These are phyloP conservation scores for Papilio gigon DNA, from an alignment of 2,888 invertebrate genomes.

Conservation along the genomic window DNA sequence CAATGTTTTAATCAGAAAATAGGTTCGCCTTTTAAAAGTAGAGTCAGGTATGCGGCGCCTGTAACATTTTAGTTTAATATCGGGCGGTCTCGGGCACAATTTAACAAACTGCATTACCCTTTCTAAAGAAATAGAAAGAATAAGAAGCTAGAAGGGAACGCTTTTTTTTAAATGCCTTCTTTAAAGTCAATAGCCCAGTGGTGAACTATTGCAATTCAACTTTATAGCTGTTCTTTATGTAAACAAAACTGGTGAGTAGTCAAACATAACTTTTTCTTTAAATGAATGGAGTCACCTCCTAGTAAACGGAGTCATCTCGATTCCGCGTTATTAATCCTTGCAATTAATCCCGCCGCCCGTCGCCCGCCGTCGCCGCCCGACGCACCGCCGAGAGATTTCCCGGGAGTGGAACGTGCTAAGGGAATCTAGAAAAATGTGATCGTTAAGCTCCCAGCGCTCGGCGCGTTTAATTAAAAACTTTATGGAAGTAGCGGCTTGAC, in stretches of 20 bases:
- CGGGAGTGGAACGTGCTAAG: slow-evolving; percentile 63
- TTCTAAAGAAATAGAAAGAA: no score
- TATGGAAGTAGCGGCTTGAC: slow-evolving; percentile 65
- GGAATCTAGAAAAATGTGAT: slow-evolving; percentile 76
- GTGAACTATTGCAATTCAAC: slow-evolving; percentile 17
- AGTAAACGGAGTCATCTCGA: slow-evolving; percentile 56
- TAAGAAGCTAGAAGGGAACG: slow-evolving; percentile 36
- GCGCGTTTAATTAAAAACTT: slow-evolving; percentile 78
- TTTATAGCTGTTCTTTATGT: background rate
- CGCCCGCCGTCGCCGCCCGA: slow-evolving; percentile 55
- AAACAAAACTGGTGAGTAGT: slow-evolving; percentile 48
- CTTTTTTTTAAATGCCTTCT: no score
- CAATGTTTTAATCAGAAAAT: slow-evolving; percentile 23
- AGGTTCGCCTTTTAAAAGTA: slow-evolving; percentile 19
- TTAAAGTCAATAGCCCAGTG: no score
- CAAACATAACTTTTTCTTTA: slow-evolving; percentile 57
- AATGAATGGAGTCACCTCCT: slow-evolving; percentile 56
- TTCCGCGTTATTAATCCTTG: slow-evolving; percentile 73
- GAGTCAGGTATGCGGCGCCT: slow-evolving; percentile 40
- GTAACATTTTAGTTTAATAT: slow-evolving; percentile 63
- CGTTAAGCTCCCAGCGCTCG: slow-evolving; percentile 67
- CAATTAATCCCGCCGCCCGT: slow-evolving; percentile 66
- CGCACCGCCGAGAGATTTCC: slow-evolving; percentile 66
- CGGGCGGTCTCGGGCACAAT: slow-evolving; percentile 42
- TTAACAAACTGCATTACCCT: no score